A percentile compares a stretch with the other conserved stretches of the same genome.
These are phyloP conservation scores for Lasaia peninsularis DNA, from an alignment of 1,140 invertebrate species.

Conservation along the genomic window DNA sequence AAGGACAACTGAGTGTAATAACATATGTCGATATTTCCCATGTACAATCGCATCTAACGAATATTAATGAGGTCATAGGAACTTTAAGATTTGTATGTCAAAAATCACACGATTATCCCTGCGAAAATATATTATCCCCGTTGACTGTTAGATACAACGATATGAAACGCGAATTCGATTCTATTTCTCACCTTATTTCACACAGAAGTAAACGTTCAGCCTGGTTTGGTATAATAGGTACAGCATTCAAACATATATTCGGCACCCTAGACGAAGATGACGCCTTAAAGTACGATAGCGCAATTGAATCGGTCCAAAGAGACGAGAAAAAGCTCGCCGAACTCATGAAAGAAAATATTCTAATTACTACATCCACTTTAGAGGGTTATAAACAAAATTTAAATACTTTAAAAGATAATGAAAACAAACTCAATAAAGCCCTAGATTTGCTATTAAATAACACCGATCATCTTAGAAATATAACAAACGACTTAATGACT, in stretches of 20 bases:
- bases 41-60: not conserved
- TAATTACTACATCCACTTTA: not conserved
- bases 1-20: not conserved
- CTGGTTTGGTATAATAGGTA: not conserved
- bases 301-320: not conserved
- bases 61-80: not conserved
- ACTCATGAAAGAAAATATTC: not conserved
- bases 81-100: not conserved
- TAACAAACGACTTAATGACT: not conserved
- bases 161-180: slow-evolving; percentile 8
- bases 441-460: not conserved
- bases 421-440: not conserved
- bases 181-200: not conserved
- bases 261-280: not conserved
- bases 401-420: not conserved
- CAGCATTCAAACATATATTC: slow-evolving; percentile 7
- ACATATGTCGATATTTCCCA: not conserved
- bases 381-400: not conserved
- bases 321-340: not conserved
- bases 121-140: not conserved
- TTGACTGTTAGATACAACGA: not conserved
- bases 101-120: not conserved
- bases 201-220: not conserved
- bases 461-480: not conserved
- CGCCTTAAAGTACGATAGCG: not conserved